Evolutionary conservation across 2,113 vertebrate genomes (phyloP), one percentile per base, ranked within the genome.

Genomic region (Electrona antarctica): DNA sequence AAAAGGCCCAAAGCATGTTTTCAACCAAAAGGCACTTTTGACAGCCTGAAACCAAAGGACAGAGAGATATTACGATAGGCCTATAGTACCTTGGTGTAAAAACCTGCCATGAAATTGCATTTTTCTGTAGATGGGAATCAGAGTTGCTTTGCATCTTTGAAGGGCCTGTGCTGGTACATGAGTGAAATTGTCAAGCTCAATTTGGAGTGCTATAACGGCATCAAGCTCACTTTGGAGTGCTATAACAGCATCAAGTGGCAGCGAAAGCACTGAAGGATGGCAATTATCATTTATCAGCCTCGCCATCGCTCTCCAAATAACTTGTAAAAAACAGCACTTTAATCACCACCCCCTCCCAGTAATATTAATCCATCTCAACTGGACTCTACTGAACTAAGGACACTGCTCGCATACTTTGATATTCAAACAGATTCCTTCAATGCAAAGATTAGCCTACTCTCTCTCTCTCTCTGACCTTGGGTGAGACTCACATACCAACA

Each of bases 361-460:
- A 46, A 67, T 69, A 68, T 60, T 49, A 84, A 80, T 77, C 6
- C 63, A 57, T 74, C 83, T 67, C 74, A 54, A 12, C 51, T 41
- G 33, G 33, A 41, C 33, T 41, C 33, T 21, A 21, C 21, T 21
- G 5, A 6, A 41, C 33, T 41, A 41, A n/a, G 51, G 51, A 54
- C 51, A 12, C 2, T 11, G n/a, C 11, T 54, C n/a, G 13, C 11
- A 11, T n/a, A 13, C 11, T n/a, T 54, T 54, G 51, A 54, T 54
- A 54, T 54, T 54, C 51, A 54, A 54, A 54, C n/a, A 6, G 51
- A 41, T 41, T 13, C 11, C n/a, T 54, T 54, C 51, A 54, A 54
- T 13, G n/a, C 51, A 54, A 54, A 54, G 11, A 54, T 54, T 54
- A 50, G 33, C 33, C 33, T 41, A 41, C 33, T 41, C 33, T 41